Evolutionary conservation across 2,888 invertebrate genomes (phyloP), one percentile per base, ranked within the genome.

Genomic region (Sturmia bella): DNA sequence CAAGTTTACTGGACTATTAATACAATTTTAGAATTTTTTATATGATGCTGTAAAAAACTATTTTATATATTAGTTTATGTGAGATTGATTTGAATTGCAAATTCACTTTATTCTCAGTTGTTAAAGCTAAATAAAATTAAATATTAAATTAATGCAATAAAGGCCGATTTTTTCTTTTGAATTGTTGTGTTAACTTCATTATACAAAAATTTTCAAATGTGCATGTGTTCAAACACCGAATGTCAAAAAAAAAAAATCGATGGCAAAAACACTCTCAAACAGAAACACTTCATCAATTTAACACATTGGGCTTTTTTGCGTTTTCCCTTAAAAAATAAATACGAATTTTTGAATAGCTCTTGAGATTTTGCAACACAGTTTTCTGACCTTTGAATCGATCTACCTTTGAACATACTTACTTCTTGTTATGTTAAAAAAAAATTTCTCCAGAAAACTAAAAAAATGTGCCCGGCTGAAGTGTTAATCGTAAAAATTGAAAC

Each of bases 281-380:
- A 43, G 15, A 77, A 63, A 12, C 70, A 70, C 70, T 77, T 70
- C 69, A 77, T 54, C 57, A 63, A 45, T 54, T 54, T 19, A 27
- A 41, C 57, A 75, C 59, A 59, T 59, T 75, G 27, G 48, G 57
- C n/a, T 57, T 56, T 27, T 21, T 39, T 24, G 7, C 13, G 13
- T 59, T 76, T 50, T 45, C 11, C 41, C 17, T 41, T 3, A 56
- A 66, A 52, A 52, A 64, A 21, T 4, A 27, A 12, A 7, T 24
- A 56, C 19, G 24, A 52, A 17, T 32, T 59, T 79, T 59, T 61
- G 17, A 45, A 59, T 59, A 66, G 61, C 81, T 68, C 81, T 83
- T 74, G 56, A 83, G 15, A 45, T 39, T 70, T 80, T 81, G 70
- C 56, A 78, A 75, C 83, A 81, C 70, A 80, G 41, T 83, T 78